Evolutionary conservation across 2,113 vertebrate species (phyloP), one percentile per base, ranked within the genome.

Genomic region (Brachirus orientalis): DNA sequence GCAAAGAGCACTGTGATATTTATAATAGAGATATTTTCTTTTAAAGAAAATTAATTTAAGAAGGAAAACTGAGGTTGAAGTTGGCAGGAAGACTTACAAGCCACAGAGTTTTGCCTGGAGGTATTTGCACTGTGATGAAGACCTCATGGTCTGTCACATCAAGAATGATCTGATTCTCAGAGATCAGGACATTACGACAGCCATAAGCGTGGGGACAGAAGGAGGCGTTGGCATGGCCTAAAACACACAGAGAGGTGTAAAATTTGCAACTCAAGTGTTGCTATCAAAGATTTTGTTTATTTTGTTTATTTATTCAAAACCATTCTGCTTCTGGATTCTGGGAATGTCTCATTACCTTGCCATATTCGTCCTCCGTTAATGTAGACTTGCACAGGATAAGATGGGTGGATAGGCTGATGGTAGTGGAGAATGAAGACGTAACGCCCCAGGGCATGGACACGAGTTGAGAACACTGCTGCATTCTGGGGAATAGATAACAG

Each of bases 141-240:
- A 99, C 85, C 18, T 97, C 94, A 0, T 92, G 93, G 50, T 98
- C 95, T 0, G 95, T 97, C 66, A 99, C 92, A 0, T 99, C 97
- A 86, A 99, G 86, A 54, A 97, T 51, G 16, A 95, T 90, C 47
- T 92, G 94, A 20, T 94, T 94, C 83, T 99, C 97, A 0, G 96
- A 93, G 38, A 96, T 87, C 46, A 99, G 93, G 75, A 97, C 84
- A 60, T 89, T 89, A 4, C 97, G 94, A 76, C 98, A 99, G 47
- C 98, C 98, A 0, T 95, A 97, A 11, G 91, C 95, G 1, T 99
- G 97, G 0, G 97, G 97, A 67, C 97, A 99, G 92, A 96, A 99
- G 33, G 94, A 92, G 4, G 93, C 95, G 0, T 94, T 97, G 89
- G 94, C 90, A 0, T 94, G 92, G 33, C 98, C 98, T 99, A 88